Percentiles rank a stretch among this genome's conserved stretches.
These are phyloP conservation scores for Amiota minor DNA, from an alignment of 2,888 invertebrate species.

Conservation along the genomic window DNA sequence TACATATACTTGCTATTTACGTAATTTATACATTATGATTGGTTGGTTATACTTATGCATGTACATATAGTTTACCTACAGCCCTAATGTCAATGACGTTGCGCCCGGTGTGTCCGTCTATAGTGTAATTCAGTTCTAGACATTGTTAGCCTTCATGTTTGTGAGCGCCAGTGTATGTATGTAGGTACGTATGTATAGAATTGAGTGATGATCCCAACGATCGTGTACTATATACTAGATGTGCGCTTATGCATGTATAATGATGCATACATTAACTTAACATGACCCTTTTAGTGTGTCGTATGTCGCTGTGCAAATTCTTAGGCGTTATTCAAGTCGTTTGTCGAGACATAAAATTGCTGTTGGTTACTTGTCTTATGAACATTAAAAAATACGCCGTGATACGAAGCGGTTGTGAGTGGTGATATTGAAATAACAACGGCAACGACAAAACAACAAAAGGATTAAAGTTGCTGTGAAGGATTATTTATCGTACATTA, in stretches of 20 bases:
- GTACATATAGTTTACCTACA: too few species aligned
- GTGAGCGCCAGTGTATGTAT: too few species aligned
- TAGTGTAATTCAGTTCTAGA: too few species aligned
- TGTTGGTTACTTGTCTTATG: conserved; percentile 7
- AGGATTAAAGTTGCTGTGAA: not conserved
- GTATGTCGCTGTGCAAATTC: conserved; percentile 36
- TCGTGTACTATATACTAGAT: not conserved
- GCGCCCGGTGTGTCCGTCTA: too few species aligned
- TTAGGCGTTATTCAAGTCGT: conserved; percentile 19
- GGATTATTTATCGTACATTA: not conserved
- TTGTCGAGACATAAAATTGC: conserved; percentile 44
- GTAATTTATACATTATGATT: too few species aligned
- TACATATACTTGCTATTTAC: too few species aligned
- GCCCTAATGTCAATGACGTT: too few species aligned
- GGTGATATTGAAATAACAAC: not conserved
- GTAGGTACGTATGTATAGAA: too few species aligned
- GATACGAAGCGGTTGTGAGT: conserved; percentile 36
- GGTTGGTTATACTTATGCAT: too few species aligned
- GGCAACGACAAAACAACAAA: not conserved
- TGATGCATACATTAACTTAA: conserved; percentile 25
- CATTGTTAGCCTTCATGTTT: too few species aligned
- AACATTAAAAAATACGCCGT: conserved; percentile 44
- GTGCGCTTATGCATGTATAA: conserved; percentile 17
- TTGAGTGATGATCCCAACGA: too few species aligned
- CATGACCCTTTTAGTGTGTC: not conserved